Conservation (phyloP, 1,140 invertebrate species). For the Sarcophaga peregrina region DNA sequence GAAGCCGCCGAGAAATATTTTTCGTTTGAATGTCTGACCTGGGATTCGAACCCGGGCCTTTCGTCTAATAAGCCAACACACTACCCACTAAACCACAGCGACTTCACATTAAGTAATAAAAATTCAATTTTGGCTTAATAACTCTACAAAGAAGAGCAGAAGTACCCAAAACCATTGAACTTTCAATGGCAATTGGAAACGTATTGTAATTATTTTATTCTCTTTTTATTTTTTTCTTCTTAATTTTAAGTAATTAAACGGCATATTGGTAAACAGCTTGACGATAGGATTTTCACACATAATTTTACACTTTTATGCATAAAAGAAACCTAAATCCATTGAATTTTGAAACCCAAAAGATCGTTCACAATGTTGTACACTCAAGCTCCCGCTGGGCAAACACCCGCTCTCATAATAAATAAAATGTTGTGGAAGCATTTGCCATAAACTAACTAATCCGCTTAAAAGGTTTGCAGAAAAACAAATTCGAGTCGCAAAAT, state of each 20-base stretch:
- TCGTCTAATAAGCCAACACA: too few relatives aligned
- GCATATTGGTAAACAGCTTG: constrained; percentile 22
- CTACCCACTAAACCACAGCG: too few relatives aligned
- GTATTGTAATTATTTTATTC: not conserved
- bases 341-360: not conserved
- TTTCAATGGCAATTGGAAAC: too few relatives aligned
- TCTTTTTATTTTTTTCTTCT: too few relatives aligned
- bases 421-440: not conserved
- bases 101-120: too few relatives aligned
- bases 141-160: too few relatives aligned
- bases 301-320: constrained; percentile 36
- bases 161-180: too few relatives aligned
- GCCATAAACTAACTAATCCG: constrained; percentile 20
- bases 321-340: not conserved
- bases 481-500: not conserved
- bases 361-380: not conserved
- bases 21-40: too few relatives aligned
- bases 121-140: too few relatives aligned
- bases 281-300: constrained; percentile 27
- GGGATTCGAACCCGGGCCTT: too few relatives aligned
- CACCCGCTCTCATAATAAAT: constrained; percentile 21
- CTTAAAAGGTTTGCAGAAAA: constrained; percentile 34
- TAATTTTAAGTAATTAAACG: constrained; percentile 1
- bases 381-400: constrained; percentile 3
- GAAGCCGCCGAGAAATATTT: too few relatives aligned